Evolutionary conservation across 2,797 vertebrate genomes (phyloP), one percentile per base, ranked within the genome.

Genomic region (Huso huso): DNA sequence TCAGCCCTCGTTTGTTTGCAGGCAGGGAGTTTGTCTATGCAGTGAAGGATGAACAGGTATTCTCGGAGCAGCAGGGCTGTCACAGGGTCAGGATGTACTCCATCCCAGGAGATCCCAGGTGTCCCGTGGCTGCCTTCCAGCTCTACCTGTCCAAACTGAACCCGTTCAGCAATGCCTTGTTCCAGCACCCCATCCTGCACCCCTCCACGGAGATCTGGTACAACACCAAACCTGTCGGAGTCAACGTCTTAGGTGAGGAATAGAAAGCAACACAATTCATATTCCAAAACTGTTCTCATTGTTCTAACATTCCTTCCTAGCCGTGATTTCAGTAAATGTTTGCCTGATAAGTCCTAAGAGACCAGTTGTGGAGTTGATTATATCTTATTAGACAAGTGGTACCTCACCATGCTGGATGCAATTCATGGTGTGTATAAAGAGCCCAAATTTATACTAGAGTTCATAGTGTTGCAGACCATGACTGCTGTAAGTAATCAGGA

Each of bases 81-180:
- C 63, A 51, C 49, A 64, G 11, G 49, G 51, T 51, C 51, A 49
- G 64, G 64, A 65, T 65, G 64, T 65, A 65, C 6, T 51, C 64
- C 23, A 51, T 65, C 13, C 64, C 64, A 1, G 64, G 64, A 55
- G 64, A 65, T 18, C 64, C 64, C 18, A 11, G 51, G 51, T 65
- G 64, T 37, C 64, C 64, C 6, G 64, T 65, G 8, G 51, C 64
- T 6, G 64, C 64, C 18, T 65, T 65, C 64, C 64, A 65, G 18
- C 51, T 65, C 64, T 65, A 65, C 51, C 64, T 65, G 15, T 65
- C 64, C 64, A 65, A 65, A 48, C 64, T 65, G 9, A 65, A 65
- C 64, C 64, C 64, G 10, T 65, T 55, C 51, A 55, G 64, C 64
- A 65, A 48, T 12, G 64, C 64, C 15, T 37, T 65, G 18, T 65